Conservation (phyloP, 2,888 invertebrate species). For the Andrena marginata region DNA sequence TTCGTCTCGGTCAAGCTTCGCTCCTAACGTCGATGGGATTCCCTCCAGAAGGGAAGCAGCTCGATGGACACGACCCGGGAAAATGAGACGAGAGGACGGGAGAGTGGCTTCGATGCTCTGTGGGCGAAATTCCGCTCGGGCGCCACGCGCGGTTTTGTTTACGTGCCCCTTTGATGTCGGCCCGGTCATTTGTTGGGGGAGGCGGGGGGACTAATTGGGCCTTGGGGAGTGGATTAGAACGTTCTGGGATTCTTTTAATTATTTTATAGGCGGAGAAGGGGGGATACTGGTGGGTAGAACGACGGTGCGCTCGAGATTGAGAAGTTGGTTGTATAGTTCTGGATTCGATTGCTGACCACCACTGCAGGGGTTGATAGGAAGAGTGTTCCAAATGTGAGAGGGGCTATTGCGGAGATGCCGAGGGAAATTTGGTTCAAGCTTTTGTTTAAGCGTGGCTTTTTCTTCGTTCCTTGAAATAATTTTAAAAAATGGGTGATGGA, state of each 20-base stretch:
- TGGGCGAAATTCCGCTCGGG: slow-evolving; percentile 11
- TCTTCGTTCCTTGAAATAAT: too few relatives aligned
- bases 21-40: slow-evolving; percentile 9
- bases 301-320: too few relatives aligned
- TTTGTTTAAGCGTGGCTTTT: too few relatives aligned
- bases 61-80: slow-evolving; percentile 1
- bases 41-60: background rate
- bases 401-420: too few relatives aligned
- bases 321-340: too few relatives aligned
- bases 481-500: background rate
- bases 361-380: too few relatives aligned
- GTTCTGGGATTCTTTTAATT: slow-evolving; percentile 19
- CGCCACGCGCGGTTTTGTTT: slow-evolving; percentile 23
- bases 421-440: background rate
- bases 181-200: slow-evolving; percentile 8
- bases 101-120: background rate
- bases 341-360: too few relatives aligned
- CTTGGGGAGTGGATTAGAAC: slow-evolving; percentile 25
- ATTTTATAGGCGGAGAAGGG: background rate
- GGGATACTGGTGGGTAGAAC: background rate
- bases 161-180: background rate
- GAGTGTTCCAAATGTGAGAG: too few relatives aligned
- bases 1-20: slow-evolving; percentile 35
- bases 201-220: background rate
- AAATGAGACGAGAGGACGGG: slow-evolving; percentile 1